Base-by-base conservation (phyloP, 2,888 invertebrate species). In the Syrphus vitripennis region DNA sequence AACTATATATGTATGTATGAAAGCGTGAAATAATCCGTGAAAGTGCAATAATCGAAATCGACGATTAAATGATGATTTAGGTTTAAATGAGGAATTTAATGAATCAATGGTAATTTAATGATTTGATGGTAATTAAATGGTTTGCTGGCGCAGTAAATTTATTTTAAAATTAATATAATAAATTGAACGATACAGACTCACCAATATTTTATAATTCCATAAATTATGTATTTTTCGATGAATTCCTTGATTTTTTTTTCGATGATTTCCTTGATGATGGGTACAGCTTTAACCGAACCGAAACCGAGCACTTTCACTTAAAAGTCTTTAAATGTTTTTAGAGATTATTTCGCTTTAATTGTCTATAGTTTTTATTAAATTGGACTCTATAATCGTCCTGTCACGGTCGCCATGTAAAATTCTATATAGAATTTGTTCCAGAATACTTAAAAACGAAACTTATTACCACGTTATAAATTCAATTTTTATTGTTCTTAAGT, bases 131-230 rank as follows among this genome's bases (percentile, higher is more conserved):
- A 12, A 21, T 48, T 24, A 12, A 21, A 48, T 21, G 21, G 48
- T 21, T 21, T 21, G 48, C 3, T 48, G 48, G 48, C 24, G 48
- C 21, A 48, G 21, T 6, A 48, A 48, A 48, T 48, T 48, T 48
- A 21, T 48, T 48, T n/a, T 48, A 48, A 48, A 1, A 24, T 48
- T 48, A 21, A 21, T 48, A 48, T 10, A 48, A 48, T 48, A 48
- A 48, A 48, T 48, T 48, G 48, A 48, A 48, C 48, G 48, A 48
- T 48, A 48, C 48, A 48, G 48, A 48, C 48, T 48, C 48, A 48
- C 48, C 48, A 48, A 48, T 48, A 21, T 48, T 48, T 21, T 48
- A 10, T 21, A 9, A 48, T 48, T 48, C 12, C 10, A 45, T 19
- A n/a, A n/a, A 19, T 45, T 3, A 26, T 9, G 9, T 45, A 9